Conservation (phyloP, 2,888 invertebrate genomes). For the Mellilla xanthometata region DNA sequence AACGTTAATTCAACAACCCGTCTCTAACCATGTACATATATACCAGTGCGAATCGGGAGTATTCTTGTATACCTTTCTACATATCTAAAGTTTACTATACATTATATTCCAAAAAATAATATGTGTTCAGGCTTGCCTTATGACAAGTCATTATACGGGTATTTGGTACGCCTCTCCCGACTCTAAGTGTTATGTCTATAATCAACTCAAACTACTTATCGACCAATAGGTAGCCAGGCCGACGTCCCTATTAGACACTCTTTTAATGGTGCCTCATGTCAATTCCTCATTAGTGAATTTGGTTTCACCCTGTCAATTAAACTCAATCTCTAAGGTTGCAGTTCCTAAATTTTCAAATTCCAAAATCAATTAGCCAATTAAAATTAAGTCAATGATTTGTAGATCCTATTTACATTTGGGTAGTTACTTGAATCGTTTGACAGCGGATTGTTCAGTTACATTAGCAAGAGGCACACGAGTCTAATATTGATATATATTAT, state of each 20-base stretch:
- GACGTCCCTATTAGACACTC: conserved; percentile 32
- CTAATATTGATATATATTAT: conserved; percentile 49
- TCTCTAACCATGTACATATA: no score
- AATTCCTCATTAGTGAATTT: conserved; percentile 66
- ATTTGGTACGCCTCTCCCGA: no score
- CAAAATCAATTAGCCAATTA: conserved; percentile 2
- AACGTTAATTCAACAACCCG: no score
- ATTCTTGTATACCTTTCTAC: no score
- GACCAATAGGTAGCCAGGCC: conserved; percentile 2
- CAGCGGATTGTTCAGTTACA: background rate
- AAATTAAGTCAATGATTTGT: conserved; percentile 15
- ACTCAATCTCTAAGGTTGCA: conserved; percentile 43
- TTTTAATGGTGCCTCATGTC: conserved; percentile 72
- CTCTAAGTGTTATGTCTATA: no score
- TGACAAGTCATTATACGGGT: no score
- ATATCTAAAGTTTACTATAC: no score
- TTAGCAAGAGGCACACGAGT: conserved; percentile 49
- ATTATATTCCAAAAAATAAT: no score
- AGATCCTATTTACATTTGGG: background rate
- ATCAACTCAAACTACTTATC: no score
- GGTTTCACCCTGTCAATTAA: conserved; percentile 74
- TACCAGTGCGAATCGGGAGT: no score
- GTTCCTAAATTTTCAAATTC: conserved; percentile 25
- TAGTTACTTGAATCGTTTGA: background rate
- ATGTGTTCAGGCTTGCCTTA: no score